Percentiles rank a stretch among this genome's conserved stretches.
Evolutionary conservation across 2,113 vertebrate species (phyloP).

Genomic region (Pituophis catenifer): DNA sequence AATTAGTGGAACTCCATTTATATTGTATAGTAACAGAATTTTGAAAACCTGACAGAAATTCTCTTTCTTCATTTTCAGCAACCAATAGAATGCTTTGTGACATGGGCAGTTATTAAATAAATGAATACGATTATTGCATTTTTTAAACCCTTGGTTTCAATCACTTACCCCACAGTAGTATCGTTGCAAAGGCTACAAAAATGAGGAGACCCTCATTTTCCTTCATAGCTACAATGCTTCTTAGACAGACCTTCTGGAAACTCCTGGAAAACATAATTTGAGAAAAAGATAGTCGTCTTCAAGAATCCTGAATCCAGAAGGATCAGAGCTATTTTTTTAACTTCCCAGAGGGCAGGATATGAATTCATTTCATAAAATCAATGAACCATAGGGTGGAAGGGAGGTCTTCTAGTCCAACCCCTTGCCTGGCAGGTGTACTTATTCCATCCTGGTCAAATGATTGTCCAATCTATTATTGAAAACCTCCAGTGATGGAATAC

Average conservation of each 20-base stretch:
- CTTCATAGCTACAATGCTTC: constrained; percentile 13
- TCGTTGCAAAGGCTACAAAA: neutral
- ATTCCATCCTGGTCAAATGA: too few species aligned
- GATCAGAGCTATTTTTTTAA: neutral
- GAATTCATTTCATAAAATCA: neutral
- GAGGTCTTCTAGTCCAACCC: too few species aligned
- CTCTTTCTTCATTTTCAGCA: neutral
- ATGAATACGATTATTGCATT: neutral
- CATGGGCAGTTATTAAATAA: neutral
- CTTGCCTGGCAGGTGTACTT: too few species aligned
- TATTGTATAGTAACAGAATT: too few species aligned
- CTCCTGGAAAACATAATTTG: constrained; percentile 6
- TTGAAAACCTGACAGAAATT: too few species aligned
- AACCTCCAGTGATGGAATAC: too few species aligned
- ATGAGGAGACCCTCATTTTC: neutral
- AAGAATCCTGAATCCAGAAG: neutral
- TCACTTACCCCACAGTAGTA: constrained; percentile 26
- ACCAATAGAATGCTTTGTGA: neutral
- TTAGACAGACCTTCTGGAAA: neutral
- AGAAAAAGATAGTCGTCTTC: neutral
- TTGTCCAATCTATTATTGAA: too few species aligned
- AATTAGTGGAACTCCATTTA: too few species aligned
- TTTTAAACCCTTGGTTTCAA: neutral
- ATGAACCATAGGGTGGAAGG: too few species aligned
- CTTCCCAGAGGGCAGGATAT: neutral